Conservation (phyloP, 2,888 invertebrate genomes). For the Thyatira batis region DNA sequence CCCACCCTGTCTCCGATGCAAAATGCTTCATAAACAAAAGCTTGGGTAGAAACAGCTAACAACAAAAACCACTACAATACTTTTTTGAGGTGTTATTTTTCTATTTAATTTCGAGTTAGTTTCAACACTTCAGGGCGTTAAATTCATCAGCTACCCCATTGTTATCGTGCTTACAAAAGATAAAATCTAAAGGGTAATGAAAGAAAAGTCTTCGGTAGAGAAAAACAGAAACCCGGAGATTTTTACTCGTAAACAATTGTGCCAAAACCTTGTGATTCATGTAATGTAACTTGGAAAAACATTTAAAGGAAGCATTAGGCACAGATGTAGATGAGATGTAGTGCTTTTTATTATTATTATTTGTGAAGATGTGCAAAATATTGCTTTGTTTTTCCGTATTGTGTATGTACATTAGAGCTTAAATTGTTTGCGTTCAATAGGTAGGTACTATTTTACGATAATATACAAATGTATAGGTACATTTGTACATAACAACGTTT, state of each 20-base stretch:
- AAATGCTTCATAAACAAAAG: background rate
- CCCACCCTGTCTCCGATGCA: background rate
- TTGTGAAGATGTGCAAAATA: background rate
- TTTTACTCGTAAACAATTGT: constrained; percentile 24
- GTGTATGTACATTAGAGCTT: background rate
- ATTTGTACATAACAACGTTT: too few species aligned
- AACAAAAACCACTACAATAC: background rate
- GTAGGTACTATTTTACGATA: background rate
- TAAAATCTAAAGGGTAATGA: constrained; percentile 29
- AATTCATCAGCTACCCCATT: constrained; percentile 22
- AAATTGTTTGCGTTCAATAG: background rate
- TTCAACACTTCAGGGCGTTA: constrained; percentile 13
- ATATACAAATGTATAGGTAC: too few species aligned
- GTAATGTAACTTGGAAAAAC: background rate
- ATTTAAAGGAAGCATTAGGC: background rate
- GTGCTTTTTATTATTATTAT: background rate
- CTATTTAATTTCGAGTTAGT: background rate
- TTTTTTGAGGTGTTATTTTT: background rate
- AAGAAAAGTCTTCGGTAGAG: constrained; percentile 15
- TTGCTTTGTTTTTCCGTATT: background rate
- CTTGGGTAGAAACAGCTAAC: background rate
- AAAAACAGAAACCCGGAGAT: constrained; percentile 22
- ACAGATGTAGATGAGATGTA: background rate
- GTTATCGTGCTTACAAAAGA: constrained; percentile 26
- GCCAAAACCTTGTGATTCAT: constrained; percentile 1